Evolutionary conservation across 1,140 invertebrate species (phyloP).

Genomic region (Euwallacea fornicatus): DNA sequence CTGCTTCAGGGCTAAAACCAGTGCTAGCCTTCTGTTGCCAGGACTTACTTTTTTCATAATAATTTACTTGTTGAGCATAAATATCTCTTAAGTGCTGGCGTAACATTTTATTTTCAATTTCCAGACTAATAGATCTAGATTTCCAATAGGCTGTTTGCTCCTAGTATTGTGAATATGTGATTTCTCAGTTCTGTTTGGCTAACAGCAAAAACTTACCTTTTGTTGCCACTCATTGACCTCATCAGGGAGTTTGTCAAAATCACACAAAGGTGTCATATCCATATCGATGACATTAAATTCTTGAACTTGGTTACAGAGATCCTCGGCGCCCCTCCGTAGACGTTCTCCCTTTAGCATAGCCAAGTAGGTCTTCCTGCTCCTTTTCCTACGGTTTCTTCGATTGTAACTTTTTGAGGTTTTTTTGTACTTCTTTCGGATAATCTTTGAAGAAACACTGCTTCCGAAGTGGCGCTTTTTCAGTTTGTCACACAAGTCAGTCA

Average conservation of each 20-base stretch:
- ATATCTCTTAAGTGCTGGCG: constrained; percentile 50
- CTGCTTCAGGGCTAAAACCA: background rate
- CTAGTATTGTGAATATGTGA: constrained; percentile 20
- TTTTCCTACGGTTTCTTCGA: constrained; percentile 38
- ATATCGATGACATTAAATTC: constrained; percentile 43
- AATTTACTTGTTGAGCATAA: constrained; percentile 39
- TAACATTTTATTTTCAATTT: constrained; percentile 65
- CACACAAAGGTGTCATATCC: constrained; percentile 33
- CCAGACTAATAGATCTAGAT: constrained; percentile 63
- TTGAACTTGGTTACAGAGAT: constrained; percentile 39
- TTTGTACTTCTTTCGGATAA: background rate
- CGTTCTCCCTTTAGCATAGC: constrained; percentile 38
- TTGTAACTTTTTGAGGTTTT: constrained; percentile 4
- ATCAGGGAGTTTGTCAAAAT: constrained; percentile 14
- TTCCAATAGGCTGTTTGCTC: constrained; percentile 66
- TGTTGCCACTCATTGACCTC: constrained; percentile 55
- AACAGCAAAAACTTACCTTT: constrained; percentile 41
- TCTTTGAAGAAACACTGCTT: background rate
- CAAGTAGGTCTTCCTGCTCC: constrained; percentile 42
- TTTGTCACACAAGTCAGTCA: background rate
- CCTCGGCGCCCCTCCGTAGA: constrained; percentile 31
- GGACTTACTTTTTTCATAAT: constrained; percentile 7
- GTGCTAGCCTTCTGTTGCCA: background rate
- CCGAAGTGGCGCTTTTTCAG: background rate
- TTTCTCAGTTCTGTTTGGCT: constrained; percentile 41